Conservation (phyloP, 2,113 vertebrate species). For the Sinocyclocheilus anophthalmus region DNA sequence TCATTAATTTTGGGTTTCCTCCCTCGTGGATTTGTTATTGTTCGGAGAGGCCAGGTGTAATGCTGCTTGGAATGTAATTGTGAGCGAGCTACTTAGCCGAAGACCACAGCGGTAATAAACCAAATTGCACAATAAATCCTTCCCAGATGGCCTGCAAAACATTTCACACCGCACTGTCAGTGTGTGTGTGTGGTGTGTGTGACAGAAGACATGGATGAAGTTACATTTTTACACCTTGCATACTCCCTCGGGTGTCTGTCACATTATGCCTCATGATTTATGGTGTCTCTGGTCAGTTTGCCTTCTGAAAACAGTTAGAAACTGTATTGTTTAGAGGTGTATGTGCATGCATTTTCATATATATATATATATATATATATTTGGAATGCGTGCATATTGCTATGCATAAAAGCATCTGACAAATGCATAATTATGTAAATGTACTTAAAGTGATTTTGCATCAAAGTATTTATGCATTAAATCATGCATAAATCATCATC, state of each 20-base stretch:
- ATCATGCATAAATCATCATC: not conserved
- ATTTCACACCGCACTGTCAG: constrained; percentile 65
- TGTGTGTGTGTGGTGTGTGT: constrained; percentile 56
- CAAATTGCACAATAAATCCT: constrained; percentile 80
- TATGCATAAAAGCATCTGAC: too few relatives aligned
- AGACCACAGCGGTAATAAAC: constrained; percentile 79
- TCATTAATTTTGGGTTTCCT: constrained; percentile 78
- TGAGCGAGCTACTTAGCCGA: constrained; percentile 73
- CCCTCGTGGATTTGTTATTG: constrained; percentile 79
- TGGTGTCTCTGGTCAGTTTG: not conserved
- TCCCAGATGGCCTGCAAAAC: constrained; percentile 81
- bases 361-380: too few relatives aligned
- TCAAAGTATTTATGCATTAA: too few relatives aligned
- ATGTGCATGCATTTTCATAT: too few relatives aligned
- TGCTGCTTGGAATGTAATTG: constrained; percentile 73
- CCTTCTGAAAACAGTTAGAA: too few relatives aligned
- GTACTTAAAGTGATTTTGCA: too few relatives aligned
- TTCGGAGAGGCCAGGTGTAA: constrained; percentile 79
- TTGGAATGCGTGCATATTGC: too few relatives aligned
- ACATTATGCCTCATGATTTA: not conserved
- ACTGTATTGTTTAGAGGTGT: too few relatives aligned
- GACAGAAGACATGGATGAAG: constrained; percentile 53
- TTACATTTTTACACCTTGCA: constrained; percentile 28
- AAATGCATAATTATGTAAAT: too few relatives aligned
- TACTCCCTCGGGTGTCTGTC: not conserved